phyloP scores from a whole-genome alignment of 1,140 invertebrate species.

The Cotesia chilonis region DNA sequence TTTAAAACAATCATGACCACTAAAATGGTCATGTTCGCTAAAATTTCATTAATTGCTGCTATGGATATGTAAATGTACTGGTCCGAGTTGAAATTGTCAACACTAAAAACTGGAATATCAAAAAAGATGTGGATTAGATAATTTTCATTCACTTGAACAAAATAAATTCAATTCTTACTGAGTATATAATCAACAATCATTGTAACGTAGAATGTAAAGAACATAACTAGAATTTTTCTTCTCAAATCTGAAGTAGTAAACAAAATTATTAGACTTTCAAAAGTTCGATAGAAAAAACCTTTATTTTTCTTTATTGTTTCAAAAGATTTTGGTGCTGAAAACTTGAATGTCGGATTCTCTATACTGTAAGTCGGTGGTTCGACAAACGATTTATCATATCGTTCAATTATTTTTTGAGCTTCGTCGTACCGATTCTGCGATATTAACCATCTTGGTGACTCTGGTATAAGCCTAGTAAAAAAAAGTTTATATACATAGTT shows the following conservation, averaged over 20 bases:
- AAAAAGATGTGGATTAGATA: slow-evolving; percentile 4
- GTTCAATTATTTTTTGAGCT: too few relatives aligned
- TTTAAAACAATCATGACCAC: slow-evolving; percentile 61
- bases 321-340: too few relatives aligned
- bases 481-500: too few relatives aligned
- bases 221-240: slow-evolving; percentile 50
- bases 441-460: slow-evolving; percentile 65
- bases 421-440: slow-evolving; percentile 48
- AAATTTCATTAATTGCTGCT: slow-evolving; percentile 66
- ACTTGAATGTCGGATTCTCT: background rate
- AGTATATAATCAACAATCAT: slow-evolving; percentile 50
- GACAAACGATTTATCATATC: slow-evolving; percentile 39
- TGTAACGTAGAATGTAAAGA: slow-evolving; percentile 62
- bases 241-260: slow-evolving; percentile 49
- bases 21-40: slow-evolving; percentile 39
- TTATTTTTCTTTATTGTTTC: background rate
- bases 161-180: background rate
- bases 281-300: slow-evolving; percentile 23
- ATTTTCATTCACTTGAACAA: background rate
- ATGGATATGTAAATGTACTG: slow-evolving; percentile 63
- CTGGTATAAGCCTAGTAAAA: slow-evolving; percentile 58
- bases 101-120: slow-evolving; percentile 61
- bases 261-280: slow-evolving; percentile 36
- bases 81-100: slow-evolving; percentile 63
- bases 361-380: slow-evolving; percentile 15